Evolutionary conservation across 2,797 vertebrate species (phyloP), one percentile per base, ranked within the genome.

Genomic region (Hyperoplus immaculatus): DNA sequence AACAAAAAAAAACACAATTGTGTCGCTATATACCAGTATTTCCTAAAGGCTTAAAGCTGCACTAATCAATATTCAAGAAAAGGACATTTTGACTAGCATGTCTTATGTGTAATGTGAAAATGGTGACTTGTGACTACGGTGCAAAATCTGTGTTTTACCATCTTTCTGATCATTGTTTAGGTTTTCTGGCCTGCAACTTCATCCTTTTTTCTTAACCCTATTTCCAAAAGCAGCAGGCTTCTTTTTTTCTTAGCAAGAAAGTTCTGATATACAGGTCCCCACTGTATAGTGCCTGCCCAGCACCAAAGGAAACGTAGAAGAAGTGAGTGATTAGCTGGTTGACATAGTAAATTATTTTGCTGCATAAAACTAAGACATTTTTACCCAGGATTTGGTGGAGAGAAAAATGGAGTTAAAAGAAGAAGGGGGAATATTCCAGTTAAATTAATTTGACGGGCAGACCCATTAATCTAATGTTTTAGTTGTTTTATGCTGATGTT

Each of bases 341-440:
- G 42, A 51, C 8, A 14, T 11, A 51, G 39, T 16, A 38, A 13
- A 38, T 6, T 6, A 45, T 46, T 60, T 29, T 39, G 38, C 45
- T 18, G 16, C 7, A 14, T 14, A 9, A 36, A 8, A 49, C 9
- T 21, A 13, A 45, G 3, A 4, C 16, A 11, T 47, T 63, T 60
- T 68, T 12, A 55, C 14, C 36, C n/a, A 18, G 10, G 7, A 46
- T 39, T 1, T n/a, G n/a, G 16, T 69, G 47, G 57, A 72, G 18
- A 54, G 18, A 47, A 61, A 72, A 71, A 50, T 10, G 41, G 50
- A 3, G 16, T 16, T 8, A 16, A 69, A 56, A 56, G 21, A 56
- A 18, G 16, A 18, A 29, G 29, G 29, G 5, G 6, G 3, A 69
- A 59, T 41, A 42, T 29, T 70, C 12, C 9, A 49, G 36, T 69